phyloP scores from a whole-genome alignment of 2,113 vertebrate species.

The Otus sunia region DNA sequence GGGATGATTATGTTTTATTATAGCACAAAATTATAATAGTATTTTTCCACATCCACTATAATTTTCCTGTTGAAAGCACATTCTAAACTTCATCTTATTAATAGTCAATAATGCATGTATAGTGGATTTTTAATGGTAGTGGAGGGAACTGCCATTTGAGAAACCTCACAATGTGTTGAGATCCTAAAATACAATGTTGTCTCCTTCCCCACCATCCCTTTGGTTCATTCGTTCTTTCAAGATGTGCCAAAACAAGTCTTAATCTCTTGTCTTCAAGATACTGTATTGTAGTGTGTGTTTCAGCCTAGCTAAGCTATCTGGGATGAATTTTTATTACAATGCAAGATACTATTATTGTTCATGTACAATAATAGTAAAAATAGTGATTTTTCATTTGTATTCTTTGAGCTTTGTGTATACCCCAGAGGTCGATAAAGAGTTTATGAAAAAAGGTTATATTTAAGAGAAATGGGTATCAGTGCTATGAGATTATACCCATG shows the following conservation, averaged over 20 bases:
- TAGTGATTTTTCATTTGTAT: constrained; percentile 44
- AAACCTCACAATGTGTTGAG: constrained; percentile 3
- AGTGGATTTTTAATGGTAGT: constrained; percentile 23
- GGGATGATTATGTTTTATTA: neutral
- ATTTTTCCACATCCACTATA: neutral
- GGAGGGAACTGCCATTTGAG: constrained; percentile 26
- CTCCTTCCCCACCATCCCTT: neutral
- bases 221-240: constrained; percentile 33
- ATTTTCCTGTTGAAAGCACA: constrained; percentile 14
- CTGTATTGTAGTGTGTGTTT: neutral
- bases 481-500: constrained; percentile 40
- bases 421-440: constrained; percentile 53
- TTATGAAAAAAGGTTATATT: constrained; percentile 62
- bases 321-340: constrained; percentile 37
- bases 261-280: constrained; percentile 26
- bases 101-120: neutral
- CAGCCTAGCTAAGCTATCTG: constrained; percentile 4
- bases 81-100: constrained; percentile 31
- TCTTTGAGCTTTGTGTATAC: constrained; percentile 35
- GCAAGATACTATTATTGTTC: constrained; percentile 44
- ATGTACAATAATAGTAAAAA: constrained; percentile 6
- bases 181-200: constrained; percentile 42
- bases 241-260: constrained; percentile 54
- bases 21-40: neutral
- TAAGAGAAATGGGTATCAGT: constrained; percentile 62